Base-by-base conservation (phyloP, 2,113 vertebrate genomes). In the Apteryx mantelli region DNA sequence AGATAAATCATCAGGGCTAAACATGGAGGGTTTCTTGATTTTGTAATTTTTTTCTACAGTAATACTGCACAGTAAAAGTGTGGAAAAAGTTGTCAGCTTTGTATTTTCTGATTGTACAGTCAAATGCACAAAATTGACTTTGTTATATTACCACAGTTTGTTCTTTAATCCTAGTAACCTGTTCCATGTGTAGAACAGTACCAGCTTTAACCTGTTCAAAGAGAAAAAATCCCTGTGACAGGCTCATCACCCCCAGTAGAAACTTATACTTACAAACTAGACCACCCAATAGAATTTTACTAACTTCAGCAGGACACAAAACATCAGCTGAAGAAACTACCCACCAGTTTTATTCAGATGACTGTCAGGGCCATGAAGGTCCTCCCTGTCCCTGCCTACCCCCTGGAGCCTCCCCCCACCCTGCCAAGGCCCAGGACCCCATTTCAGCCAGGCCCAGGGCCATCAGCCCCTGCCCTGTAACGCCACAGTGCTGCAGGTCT, bases 391-490 rank as follows among this genome's bases (percentile, higher is more conserved):
- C 16, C 22, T 36, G 40, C 26, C 8, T 73, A 1, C n/a, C 56
- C 8, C 19, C 38, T 84, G 13, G 28, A 32, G 15, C 15, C 6
- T 69, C 36, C 58, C 7, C 6, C 21, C 6, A n/a, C 17, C 13
- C 15, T 50, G 9, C 17, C 8, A 7, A 28, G 28, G 12, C 18
- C 9, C 36, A 38, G 34, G 50, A 4, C 25, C 36, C 7, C 22
- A 32, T 50, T 86, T 46, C 30, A 69, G 14, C 8, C 30, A 36
- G 30, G 11, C 11, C 32, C 13, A 28, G 15, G 42, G 48, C 17
- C 0, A 1, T 32, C 11, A 48, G 28, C 38, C 9, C 34, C 58
- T 53, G 8, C 5, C 30, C 9, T 7, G 6, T 13, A 55, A 12
- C 24, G 10, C 14, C 8, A 28, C 44, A 60, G 22, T 34, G 26